Percentiles rank a stretch among this genome's conserved stretches.
phyloP scores from a whole-genome alignment of 2,797 vertebrate genomes.

The Aythya fuligula region DNA sequence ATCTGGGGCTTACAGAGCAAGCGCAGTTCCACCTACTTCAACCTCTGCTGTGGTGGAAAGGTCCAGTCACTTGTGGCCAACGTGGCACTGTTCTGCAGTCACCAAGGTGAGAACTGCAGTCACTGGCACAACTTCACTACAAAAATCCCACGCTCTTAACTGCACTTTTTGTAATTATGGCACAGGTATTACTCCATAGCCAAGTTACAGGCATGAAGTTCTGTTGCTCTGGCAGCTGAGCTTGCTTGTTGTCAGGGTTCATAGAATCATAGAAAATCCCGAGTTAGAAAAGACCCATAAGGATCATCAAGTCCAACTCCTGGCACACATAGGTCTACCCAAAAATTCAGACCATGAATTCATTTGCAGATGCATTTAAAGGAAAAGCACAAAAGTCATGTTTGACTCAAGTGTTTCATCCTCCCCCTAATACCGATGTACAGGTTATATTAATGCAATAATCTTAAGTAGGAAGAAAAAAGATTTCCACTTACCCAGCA shows the following conservation, averaged over 20 bases:
- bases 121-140: not conserved
- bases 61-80: not conserved
- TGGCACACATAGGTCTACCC: too few relatives aligned
- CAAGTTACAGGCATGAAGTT: not conserved
- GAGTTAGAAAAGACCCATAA: too few relatives aligned
- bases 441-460: not conserved
- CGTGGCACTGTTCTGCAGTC: fast-evolving
- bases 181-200: not conserved
- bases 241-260: not conserved
- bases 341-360: not conserved
- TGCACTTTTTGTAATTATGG: not conserved
- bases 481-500: constrained; percentile 89
- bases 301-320: too few relatives aligned
- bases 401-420: not conserved
- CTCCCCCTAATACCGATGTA: not conserved
- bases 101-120: not conserved
- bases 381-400: not conserved
- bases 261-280: too few relatives aligned
- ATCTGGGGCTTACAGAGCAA: not conserved
- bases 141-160: not conserved
- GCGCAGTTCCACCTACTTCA: not conserved
- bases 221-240: not conserved
- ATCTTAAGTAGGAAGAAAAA: not conserved
- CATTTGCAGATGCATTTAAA: not conserved
- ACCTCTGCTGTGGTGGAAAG: not conserved